Percentiles rank a stretch among this genome's conserved stretches.
Evolutionary conservation across 2,113 vertebrate genomes (phyloP).

Genomic region (Psophia crepitans): DNA sequence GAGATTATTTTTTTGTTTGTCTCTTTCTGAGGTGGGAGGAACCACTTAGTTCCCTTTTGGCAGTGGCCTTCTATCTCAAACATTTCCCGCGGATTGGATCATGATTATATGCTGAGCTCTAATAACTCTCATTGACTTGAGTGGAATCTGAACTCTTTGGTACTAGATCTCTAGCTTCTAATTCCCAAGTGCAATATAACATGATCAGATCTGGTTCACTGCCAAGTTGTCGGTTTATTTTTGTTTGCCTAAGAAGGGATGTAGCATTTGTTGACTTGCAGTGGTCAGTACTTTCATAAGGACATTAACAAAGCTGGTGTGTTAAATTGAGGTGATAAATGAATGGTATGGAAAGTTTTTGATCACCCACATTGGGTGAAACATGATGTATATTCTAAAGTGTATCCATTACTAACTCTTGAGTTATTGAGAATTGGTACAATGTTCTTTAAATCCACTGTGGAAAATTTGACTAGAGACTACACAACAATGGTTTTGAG

Average conservation of each 20-base stretch:
- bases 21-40: not conserved
- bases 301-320: not conserved
- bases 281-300: not conserved
- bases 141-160: not conserved
- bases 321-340: not conserved
- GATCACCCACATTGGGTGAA: constrained; percentile 74
- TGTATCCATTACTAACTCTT: constrained; percentile 14
- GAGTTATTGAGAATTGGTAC: not conserved
- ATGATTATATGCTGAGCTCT: not conserved
- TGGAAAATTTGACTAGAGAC: not conserved
- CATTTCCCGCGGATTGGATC: not conserved
- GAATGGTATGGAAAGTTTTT: not conserved
- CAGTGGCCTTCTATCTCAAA: not conserved
- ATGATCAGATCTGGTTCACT: not conserved
- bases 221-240: not conserved
- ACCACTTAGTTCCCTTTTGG: not conserved
- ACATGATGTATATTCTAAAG: constrained; percentile 2
- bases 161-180: not conserved
- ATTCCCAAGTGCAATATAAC: constrained; percentile 44
- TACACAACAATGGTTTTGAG: constrained; percentile 1
- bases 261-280: not conserved
- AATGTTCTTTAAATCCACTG: not conserved
- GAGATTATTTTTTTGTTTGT: not conserved
- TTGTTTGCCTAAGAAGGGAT: not conserved
- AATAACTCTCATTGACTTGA: not conserved